Evolutionary conservation across 2,113 vertebrate genomes (phyloP).

Genomic region (Microtus richardsoni): DNA sequence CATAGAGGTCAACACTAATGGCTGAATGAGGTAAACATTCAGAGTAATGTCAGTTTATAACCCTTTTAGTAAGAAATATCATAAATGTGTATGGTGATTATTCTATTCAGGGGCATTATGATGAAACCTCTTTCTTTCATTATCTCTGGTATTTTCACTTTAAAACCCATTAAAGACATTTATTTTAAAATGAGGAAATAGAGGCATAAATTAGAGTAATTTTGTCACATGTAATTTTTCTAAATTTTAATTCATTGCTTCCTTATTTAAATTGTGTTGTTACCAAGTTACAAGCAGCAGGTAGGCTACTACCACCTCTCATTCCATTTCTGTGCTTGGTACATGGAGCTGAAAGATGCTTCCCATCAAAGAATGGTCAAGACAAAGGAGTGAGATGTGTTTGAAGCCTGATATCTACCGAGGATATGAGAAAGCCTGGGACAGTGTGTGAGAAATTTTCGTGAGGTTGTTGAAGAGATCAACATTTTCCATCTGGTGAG

Average conservation of each 20-base stretch:
- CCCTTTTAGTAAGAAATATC: not conserved
- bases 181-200: not conserved
- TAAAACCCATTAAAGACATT: not conserved
- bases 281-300: not conserved
- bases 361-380: not conserved
- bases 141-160: not conserved
- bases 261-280: not conserved
- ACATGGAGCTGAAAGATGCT: not conserved
- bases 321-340: not conserved
- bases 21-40: not conserved
- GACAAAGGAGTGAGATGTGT: too few relatives aligned
- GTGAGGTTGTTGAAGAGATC: not conserved
- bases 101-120: not conserved
- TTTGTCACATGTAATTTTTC: not conserved
- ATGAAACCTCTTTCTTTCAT: not conserved
- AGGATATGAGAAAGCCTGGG: not conserved
- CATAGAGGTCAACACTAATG: not conserved
- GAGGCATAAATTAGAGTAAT: not conserved
- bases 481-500: not conserved
- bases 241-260: not conserved
- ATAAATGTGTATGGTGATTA: not conserved
- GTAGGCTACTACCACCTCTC: rapidly evolving
- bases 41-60: not conserved
- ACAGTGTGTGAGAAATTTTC: not conserved
- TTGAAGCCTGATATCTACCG: not conserved